Evolutionary conservation across 2,888 invertebrate species (phyloP), one percentile per base, ranked within the genome.

Genomic region (Temnothorax ravouxi): DNA sequence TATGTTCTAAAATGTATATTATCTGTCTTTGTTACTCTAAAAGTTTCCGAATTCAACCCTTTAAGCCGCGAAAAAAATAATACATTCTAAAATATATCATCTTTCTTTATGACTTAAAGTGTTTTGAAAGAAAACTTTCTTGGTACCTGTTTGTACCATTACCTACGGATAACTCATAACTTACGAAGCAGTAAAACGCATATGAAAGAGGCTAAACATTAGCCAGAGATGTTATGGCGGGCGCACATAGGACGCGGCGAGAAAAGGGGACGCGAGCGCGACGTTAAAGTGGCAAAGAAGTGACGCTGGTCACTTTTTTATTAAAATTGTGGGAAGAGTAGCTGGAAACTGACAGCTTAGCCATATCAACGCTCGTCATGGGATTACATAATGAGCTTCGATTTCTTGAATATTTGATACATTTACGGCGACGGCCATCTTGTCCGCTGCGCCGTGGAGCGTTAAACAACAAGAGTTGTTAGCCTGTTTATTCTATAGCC

Each of bases 381-480:
- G 47, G 72, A 72, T 80, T 80, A 80, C 61, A 76, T 67, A 82
- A 80, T 75, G 62, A 54, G 50, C 76, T 82, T 84, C 82, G 85
- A 81, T 83, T 88, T 76, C 86, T 84, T 90, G 84, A 89, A 89
- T 89, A 90, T 90, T 89, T 89, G 61, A 89, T 90, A 81, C 67
- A 56, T 54, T 84, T 72, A 81, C 64, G 80, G 83, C 62, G 90
- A 62, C 90, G 83, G 90, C 89, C 89, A 88, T 89, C 83, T 90
- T 88, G 89, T 47, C 41, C 80, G 72, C 69, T 82, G 85, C 83
- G 82, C 71, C 41, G 72, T 25, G 76, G 79, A 84, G 82, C 89
- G 84, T 86, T 87, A 87, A 89, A 89, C 90, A 89, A 89, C 86
- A 76, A 89, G 89, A 90, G 87, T 89, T 90, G 87, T 87, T 90